Base-by-base conservation (phyloP, 1,140 invertebrate species). In the Lerema accius region DNA sequence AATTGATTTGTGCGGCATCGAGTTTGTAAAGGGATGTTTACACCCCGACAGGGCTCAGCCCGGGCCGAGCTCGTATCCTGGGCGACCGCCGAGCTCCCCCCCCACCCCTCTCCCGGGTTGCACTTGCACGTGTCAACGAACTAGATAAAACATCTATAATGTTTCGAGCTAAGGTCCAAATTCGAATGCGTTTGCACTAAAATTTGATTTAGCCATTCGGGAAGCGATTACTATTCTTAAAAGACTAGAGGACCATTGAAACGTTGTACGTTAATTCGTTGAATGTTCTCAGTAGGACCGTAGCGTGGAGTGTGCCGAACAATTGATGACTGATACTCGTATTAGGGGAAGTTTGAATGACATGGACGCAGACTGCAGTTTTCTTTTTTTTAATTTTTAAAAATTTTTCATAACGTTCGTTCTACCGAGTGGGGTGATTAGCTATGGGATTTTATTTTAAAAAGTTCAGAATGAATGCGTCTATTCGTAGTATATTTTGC, bases 51-150 rank as follows among this genome's bases (percentile, higher is more conserved):
- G 66, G 67, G 69, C 56, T 70, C 70, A 65, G 71, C 78, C 80
- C 79, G 84, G 83, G 78, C 76, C 64, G 49, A 80, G 81, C 79
- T 82, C 69, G 81, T 84, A 76, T 80, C 80, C 83, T 79, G 76
- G 80, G 76, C 78, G 76, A 83, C 78, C 71, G 78, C 45, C 72
- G 65, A 15, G 59, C 71, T 63, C 67, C 73, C 67, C 73, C 60
- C 46, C 40, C 62, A 19, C 55, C 63, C 61, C 59, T 50, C 61
- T 51, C 65, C 56, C 51, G 50, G 56, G 62, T 58, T 84, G 82
- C 83, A 83, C 71, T 78, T 80, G 76, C 80, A 66, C 56, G 64
- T 63, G 19, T 46, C 10, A 3, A 0, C 5, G 4, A n/a, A n/a
- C 56, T 13, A 40, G 17, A 13, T 39, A 6, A 60, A 60, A 23